Evolutionary conservation across 2,888 invertebrate genomes (phyloP), one percentile per base, ranked within the genome.

Genomic region (Sussaba pulchella): DNA sequence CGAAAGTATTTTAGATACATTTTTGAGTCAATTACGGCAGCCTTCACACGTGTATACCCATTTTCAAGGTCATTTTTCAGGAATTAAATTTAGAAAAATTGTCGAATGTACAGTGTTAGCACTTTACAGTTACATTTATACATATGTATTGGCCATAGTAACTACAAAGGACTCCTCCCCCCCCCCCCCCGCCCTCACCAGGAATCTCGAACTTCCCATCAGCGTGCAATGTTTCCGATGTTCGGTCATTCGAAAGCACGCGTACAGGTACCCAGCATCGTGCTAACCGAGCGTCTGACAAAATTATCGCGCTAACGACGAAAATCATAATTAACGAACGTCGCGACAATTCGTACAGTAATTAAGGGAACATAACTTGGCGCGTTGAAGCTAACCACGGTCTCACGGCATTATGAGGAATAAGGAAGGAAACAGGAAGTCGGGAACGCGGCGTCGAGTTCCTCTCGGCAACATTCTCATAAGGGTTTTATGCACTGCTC

Each of bases 291-390:
- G 5, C 54, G 39, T 31, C 52, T 43, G 21, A n/a, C 21, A 43
- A 61, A 67, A 78, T 72, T 61, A 72, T 61, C 57, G 69, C 57
- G 43, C 54, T 57, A 74, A 79, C 63, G 57, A 74, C 67, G 47
- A 31, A 17, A 73, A 79, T 61, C 47, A 54, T 74, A 74, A 79
- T 70, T 79, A 69, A 79, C 69, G 78, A 64, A 54, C 41, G 43
- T 24, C 59, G 54, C 45, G 78, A 63, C 43, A 39, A 70, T 74
- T 47, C 70, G 39, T 43, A 57, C 9, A 70, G 78, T 79, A 79
- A 79, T 79, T 79, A 74, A 74, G 74, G 31, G 47, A 50, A 67
- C 41, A 79, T 74, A 74, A 74, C 73, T 73, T 57, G 19, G 57
- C 10, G 19, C n/a, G 26, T n/a, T 14, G 31, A 70, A 64, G 69